phyloP scores from a whole-genome alignment of 2,888 invertebrate species.

The Spodoptera exigua region DNA sequence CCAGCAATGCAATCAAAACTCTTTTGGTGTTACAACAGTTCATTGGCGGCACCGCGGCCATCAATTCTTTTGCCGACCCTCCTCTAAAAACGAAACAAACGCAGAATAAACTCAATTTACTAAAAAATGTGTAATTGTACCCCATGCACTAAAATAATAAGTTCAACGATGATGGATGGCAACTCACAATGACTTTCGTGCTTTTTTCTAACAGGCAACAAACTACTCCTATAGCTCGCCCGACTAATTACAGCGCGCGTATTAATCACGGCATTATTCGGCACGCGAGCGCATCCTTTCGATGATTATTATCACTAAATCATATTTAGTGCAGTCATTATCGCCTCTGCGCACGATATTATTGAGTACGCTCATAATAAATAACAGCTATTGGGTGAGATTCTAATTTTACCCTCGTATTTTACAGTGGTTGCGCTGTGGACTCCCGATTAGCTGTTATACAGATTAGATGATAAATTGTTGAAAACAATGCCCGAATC shows the following conservation, averaged over 20 bases:
- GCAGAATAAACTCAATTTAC: no score
- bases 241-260: conserved; percentile 59
- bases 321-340: conserved; percentile 83
- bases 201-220: conserved; percentile 15
- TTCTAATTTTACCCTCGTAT: conserved; percentile 72
- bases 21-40: no score
- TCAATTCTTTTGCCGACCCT: no score
- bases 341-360: conserved; percentile 65
- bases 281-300: conserved; percentile 65
- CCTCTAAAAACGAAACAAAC: no score
- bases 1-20: no score
- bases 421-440: conserved; percentile 62
- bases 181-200: no score
- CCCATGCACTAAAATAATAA: no score
- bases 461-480: conserved; percentile 60
- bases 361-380: conserved; percentile 70
- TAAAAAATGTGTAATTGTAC: no score
- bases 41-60: no score
- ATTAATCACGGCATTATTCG: conserved; percentile 62
- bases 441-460: conserved; percentile 56
- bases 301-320: conserved; percentile 76
- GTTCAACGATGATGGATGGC: no score
- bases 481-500: conserved; percentile 27
- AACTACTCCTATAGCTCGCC: conserved; percentile 31
- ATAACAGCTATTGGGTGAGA: conserved; percentile 70